Base-by-base conservation (phyloP, 2,797 vertebrate genomes). In the Eulemur rubriventer region DNA sequence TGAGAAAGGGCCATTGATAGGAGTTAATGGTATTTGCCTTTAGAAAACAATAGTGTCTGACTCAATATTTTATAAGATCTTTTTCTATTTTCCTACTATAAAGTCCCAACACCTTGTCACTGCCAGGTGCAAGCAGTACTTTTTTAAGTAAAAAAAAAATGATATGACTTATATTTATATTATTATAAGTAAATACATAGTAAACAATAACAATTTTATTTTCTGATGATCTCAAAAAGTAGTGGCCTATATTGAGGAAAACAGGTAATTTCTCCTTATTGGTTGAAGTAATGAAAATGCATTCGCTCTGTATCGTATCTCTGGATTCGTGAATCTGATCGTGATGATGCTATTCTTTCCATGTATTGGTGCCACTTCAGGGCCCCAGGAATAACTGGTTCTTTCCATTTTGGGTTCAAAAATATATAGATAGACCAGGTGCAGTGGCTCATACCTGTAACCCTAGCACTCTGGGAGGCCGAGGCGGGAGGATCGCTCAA, bases 31-130 rank as follows among this genome's bases (percentile, higher is more conserved):
- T 87, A 80, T 93, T 96, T 96, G 17, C 79, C 89, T 94, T 92
- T 61, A 91, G 59, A 91, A 97, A 96, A 84, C 92, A 89, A 88
- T 80, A 95, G 46, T 70, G 8, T 59, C 78, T 96, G 55, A 79
- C 87, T 95, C 90, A 73, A 50, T 94, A 93, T 89, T 96, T 92
- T 89, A 91, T 16, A 83, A 93, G 38, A 33, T 63, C 43, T 81
- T 48, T 48, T 86, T 96, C 87, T 70, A 90, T 93, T 95, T 94
- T 38, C 43, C 26, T 84, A 18, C 81, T 96, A 76, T 35, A 93
- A 80, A 96, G 6, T 20, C 24, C 46, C 26, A 91, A 57, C 1
- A 69, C 43, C 76, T 94, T 59, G n/a, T 95, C 46, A 94, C 9
- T 41, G 8, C 13, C 55, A 79, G 18, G 8, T 82, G 3, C n/a